A percentile compares a stretch with the other conserved stretches of the same genome.
Evolutionary conservation across 1,140 invertebrate genomes (phyloP).

Genomic region (Brachionus angularis): DNA sequence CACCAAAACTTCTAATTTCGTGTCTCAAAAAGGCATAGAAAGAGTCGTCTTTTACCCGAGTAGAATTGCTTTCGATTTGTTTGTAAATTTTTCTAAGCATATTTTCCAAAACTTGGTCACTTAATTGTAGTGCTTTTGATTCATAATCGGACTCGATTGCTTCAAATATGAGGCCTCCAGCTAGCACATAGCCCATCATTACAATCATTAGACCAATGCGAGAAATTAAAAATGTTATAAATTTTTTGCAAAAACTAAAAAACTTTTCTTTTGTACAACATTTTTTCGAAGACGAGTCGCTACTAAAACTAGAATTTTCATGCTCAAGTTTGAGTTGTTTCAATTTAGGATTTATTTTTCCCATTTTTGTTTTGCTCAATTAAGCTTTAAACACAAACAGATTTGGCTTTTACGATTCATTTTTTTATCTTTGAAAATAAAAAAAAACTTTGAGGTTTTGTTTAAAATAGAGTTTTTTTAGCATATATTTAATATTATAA

Average conservation of each 20-base stretch:
- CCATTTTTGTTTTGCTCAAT: neutral
- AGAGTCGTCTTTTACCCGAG: constrained; percentile 23
- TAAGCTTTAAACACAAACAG: neutral
- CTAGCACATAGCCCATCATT: constrained; percentile 32
- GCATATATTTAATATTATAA: too few species aligned
- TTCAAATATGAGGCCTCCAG: constrained; percentile 43
- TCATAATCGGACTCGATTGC: constrained; percentile 24
- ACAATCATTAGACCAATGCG: constrained; percentile 40
- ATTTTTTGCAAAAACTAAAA: constrained; percentile 43
- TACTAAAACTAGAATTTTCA: constrained; percentile 7
- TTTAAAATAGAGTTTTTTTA: too few species aligned
- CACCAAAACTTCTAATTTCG: constrained; percentile 23
- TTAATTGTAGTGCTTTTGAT: constrained; percentile 1
- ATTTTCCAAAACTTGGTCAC: constrained; percentile 23
- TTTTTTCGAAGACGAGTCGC: constrained; percentile 3
- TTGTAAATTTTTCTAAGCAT: constrained; percentile 36
- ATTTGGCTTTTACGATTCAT: neutral
- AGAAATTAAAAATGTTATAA: constrained; percentile 38
- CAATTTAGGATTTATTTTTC: constrained; percentile 6
- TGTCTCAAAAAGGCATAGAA: constrained; percentile 20
- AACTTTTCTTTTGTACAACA: constrained; percentile 37
- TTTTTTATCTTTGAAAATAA: neutral
- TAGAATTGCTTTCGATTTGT: constrained; percentile 39
- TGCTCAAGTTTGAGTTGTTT: neutral
- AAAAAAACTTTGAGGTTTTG: too few species aligned